Base-by-base conservation (phyloP, 2,113 vertebrate genomes). In the Otocyon megalotis region DNA sequence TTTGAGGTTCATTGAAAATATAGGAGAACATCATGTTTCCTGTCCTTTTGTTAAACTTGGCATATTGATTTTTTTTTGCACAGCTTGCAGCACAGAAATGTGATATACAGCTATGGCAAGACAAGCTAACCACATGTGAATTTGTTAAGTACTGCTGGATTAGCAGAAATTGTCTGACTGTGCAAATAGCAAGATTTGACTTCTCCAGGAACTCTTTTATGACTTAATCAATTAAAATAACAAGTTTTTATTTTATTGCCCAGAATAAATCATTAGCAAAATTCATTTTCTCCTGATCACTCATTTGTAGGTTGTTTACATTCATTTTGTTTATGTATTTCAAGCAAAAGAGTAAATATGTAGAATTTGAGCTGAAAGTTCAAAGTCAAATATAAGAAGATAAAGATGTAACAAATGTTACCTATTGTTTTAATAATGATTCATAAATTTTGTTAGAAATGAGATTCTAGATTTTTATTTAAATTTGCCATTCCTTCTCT, bases 1-100 rank as follows among this genome's bases (percentile, higher is more conserved):
- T 98, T 98, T 98, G 96, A 97, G 98, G 96, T 97, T 99, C 97
- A 97, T n/a, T 98, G 98, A 92, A 98, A 98, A 97, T 98, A 98
- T 53, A 98, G 90, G 93, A 97, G 97, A 96, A 96, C 93, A 96
- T 98, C 13, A 19, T 97, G 94, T 98, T 98, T 98, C 90, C 97
- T 97, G 89, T 98, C 97, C 95, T 98, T 98, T 97, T 90, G 96
- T 98, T 99, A 98, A 98, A 97, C 97, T 98, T 98, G 96, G 86
- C 97, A 63, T 98, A 98, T 98, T 98, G 97, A 97, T 98, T 98
- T 98, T 96, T 91, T 98, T 97, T 96, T 94, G 62, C 98, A 96
- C 97, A 98, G 97, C 98, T 97, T 98, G 97, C 96, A 96, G 93
- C 88, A 94, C 90, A 93, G 92, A 98, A 98, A 95, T 97, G 58